Evolutionary conservation across 2,888 invertebrate species (phyloP).

Genomic region (Torymus aiolomorphi): DNA sequence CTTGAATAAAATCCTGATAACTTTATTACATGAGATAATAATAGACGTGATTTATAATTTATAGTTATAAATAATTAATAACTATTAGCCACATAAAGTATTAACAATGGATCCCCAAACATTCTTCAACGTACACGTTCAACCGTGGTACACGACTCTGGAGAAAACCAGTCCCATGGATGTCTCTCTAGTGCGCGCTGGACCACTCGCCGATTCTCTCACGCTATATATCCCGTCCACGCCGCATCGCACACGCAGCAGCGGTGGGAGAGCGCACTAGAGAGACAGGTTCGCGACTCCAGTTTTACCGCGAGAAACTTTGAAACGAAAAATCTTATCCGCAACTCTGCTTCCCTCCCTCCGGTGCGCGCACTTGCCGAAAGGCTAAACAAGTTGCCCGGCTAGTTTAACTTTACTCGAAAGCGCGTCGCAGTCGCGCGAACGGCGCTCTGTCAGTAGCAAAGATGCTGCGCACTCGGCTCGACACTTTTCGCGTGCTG

Average conservation of each 20-base stretch:
- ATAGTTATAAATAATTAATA: too few species aligned
- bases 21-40: too few species aligned
- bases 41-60: too few species aligned
- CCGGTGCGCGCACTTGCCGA: background rate
- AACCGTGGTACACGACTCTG: background rate
- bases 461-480: slow-evolving; percentile 67
- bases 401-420: slow-evolving; percentile 21
- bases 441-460: slow-evolving; percentile 65
- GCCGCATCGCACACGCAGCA: slow-evolving; percentile 53
- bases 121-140: too few species aligned
- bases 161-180: slow-evolving; percentile 33
- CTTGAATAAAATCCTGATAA: too few species aligned
- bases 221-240: slow-evolving; percentile 66
- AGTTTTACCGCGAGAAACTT: slow-evolving; percentile 43
- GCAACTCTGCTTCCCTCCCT: slow-evolving; percentile 3
- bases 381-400: slow-evolving; percentile 44
- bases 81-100: too few species aligned
- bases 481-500: slow-evolving; percentile 64
- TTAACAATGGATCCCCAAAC: too few species aligned
- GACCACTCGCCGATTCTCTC: slow-evolving; percentile 69
- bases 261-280: slow-evolving; percentile 1
- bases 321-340: slow-evolving; percentile 38
- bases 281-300: slow-evolving; percentile 46
- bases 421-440: slow-evolving; percentile 58
- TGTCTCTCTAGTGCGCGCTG: slow-evolving; percentile 56